phyloP scores from a whole-genome alignment of 2,113 vertebrate species.

The Synodontis membranacea region DNA sequence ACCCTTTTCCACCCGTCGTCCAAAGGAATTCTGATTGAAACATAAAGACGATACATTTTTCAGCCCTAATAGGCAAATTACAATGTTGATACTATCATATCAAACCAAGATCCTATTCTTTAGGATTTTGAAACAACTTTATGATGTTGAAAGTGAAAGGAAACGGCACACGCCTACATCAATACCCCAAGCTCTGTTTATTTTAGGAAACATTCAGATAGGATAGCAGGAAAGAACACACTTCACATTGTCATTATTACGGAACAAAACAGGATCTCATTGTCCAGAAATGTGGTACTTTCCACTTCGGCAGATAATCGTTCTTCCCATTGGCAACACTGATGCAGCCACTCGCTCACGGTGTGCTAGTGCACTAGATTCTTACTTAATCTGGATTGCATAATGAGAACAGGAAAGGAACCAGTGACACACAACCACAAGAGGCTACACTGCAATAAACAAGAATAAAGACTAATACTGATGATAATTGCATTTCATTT shows the following conservation, averaged over 20 bases:
- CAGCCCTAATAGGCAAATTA: background rate
- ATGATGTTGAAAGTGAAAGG: background rate
- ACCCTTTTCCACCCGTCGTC: background rate
- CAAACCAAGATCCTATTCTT: no score
- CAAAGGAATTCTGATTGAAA: background rate
- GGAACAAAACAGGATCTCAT: conserved; percentile 4
- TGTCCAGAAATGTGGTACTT: conserved; percentile 34
- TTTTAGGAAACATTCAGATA: background rate
- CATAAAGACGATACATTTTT: background rate
- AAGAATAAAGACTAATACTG: background rate
- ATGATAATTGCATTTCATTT: conserved; percentile 23
- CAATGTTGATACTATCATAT: background rate
- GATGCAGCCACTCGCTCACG: background rate
- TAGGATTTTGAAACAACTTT: no score
- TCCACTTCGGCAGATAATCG: conserved; percentile 37
- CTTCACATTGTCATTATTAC: background rate
- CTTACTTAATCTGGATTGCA: background rate
- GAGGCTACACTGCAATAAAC: background rate
- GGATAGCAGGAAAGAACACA: conserved; percentile 2
- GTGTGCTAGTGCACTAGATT: background rate
- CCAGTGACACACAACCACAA: background rate
- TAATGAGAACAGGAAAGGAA: background rate
- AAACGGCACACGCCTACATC: background rate
- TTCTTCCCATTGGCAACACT: background rate
- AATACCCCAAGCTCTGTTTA: background rate